phyloP scores from a whole-genome alignment of 2,797 vertebrate genomes.

The Gymnodraco acuticeps region DNA sequence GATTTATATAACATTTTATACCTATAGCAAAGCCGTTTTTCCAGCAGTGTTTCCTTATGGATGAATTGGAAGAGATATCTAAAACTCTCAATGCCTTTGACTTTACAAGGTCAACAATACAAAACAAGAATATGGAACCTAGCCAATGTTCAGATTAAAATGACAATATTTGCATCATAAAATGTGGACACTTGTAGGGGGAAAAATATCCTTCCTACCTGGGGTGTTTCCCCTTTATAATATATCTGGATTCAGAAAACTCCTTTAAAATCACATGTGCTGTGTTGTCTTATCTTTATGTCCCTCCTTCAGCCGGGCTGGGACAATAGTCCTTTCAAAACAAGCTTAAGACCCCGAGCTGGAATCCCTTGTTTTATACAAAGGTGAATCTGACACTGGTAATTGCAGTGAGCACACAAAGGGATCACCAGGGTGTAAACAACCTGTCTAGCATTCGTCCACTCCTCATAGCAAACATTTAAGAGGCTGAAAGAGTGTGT shows the following conservation, averaged over 20 bases:
- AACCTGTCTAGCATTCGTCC: constrained; percentile 23
- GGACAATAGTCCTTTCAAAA: constrained; percentile 32
- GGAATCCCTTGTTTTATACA: constrained; percentile 32
- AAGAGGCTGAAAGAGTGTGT: not conserved
- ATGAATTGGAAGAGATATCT: too few species aligned
- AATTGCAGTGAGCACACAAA: constrained; percentile 55
- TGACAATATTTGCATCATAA: too few species aligned
- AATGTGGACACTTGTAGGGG: too few species aligned
- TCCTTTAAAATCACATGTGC: not conserved
- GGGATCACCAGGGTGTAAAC: constrained; percentile 40
- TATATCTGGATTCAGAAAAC: constrained; percentile 9
- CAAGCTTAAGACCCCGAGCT: constrained; percentile 40
- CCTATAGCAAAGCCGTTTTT: too few species aligned
- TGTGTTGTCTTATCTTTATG: not conserved
- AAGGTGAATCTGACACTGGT: constrained; percentile 60
- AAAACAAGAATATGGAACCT: too few species aligned
- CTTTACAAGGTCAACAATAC: too few species aligned
- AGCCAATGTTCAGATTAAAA: too few species aligned
- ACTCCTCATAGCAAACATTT: not conserved
- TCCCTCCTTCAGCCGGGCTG: constrained; percentile 9
- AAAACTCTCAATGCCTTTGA: too few species aligned
- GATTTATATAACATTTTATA: too few species aligned
- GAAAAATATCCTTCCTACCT: too few species aligned
- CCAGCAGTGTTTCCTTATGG: too few species aligned
- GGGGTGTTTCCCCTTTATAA: not conserved